Evolutionary conservation across 2,888 invertebrate genomes (phyloP).

Genomic region (Dryococelus australis): DNA sequence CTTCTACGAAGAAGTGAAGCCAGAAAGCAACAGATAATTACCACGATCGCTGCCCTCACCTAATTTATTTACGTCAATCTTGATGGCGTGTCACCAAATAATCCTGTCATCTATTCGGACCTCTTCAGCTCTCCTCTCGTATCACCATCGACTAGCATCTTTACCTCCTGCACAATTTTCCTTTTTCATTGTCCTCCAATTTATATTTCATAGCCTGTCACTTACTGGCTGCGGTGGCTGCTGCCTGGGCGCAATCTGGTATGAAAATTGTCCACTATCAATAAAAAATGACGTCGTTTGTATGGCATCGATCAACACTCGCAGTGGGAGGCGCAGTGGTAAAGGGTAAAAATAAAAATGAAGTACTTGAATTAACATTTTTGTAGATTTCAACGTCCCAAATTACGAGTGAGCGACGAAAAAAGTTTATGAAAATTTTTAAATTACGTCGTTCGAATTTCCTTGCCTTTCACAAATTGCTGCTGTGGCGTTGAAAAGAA

Average conservation of each 20-base stretch:
- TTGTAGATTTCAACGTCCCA: no score
- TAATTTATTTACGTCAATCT: background rate
- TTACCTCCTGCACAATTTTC: background rate
- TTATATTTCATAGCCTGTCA: background rate
- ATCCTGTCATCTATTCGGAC: background rate
- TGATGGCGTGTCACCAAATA: constrained; percentile 8
- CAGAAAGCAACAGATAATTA: background rate
- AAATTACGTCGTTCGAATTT: background rate
- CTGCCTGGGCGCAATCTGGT: background rate
- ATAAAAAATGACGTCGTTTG: background rate
- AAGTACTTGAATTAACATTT: background rate
- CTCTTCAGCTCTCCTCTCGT: background rate
- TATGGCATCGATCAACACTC: background rate
- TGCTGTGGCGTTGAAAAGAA: background rate
- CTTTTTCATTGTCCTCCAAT: background rate
- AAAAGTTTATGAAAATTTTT: no score
- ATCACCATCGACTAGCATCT: background rate
- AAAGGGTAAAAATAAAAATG: background rate
- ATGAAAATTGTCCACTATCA: background rate
- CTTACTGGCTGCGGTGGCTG: background rate
- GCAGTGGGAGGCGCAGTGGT: background rate
- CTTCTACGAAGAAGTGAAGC: no score
- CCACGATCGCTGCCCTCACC: background rate
- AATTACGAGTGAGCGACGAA: no score
- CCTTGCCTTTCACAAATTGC: background rate